Evolutionary conservation across 2,113 vertebrate species (phyloP).

Genomic region (Otis tarda): DNA sequence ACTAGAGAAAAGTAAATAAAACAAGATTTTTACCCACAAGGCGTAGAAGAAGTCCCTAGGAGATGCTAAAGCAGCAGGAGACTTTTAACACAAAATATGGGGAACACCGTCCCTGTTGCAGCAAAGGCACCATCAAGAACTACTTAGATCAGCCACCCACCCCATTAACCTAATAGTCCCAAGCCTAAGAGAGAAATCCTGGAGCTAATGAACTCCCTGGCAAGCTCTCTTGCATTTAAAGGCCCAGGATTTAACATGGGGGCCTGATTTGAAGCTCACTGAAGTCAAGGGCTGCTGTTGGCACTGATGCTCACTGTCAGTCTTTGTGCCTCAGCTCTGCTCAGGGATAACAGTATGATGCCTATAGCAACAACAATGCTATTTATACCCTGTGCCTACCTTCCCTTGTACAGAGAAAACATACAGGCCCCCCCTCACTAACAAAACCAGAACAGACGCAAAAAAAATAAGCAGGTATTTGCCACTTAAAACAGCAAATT

Average conservation of each 20-base stretch:
- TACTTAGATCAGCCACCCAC: neutral
- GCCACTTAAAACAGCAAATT: neutral
- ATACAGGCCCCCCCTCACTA: too few species aligned
- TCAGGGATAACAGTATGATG: neutral
- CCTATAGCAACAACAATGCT: neutral
- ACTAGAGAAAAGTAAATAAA: neutral
- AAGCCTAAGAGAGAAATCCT: neutral
- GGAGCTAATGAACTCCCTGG: neutral
- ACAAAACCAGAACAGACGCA: too few species aligned
- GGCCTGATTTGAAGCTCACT: neutral
- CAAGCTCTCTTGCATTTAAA: neutral
- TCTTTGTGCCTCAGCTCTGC: neutral
- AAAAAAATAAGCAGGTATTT: neutral
- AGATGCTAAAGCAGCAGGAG: neutral
- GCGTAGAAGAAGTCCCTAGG: neutral
- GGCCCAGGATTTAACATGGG: neutral
- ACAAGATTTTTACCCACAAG: neutral
- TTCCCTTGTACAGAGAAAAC: neutral
- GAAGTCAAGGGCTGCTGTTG: neutral
- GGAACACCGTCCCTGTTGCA: rapidly evolving
- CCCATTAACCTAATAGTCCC: neutral
- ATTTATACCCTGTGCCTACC: neutral
- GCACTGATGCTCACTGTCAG: neutral
- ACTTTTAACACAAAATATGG: neutral
- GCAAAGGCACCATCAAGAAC: neutral